phyloP scores from a whole-genome alignment of 2,113 vertebrate genomes.

The Catharus minimus region DNA sequence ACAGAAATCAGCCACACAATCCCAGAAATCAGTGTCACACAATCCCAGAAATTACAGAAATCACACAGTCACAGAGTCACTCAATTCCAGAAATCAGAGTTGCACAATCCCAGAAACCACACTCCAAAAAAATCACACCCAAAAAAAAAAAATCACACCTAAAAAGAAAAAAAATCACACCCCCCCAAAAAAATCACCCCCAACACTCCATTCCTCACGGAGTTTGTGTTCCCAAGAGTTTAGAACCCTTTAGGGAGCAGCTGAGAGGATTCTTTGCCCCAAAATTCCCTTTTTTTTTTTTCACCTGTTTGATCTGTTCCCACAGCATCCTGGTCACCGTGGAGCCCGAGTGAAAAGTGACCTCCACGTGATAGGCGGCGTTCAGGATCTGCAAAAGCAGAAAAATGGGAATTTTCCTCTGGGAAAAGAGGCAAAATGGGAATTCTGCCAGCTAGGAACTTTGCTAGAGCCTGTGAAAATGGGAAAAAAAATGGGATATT shows the following conservation, averaged over 20 bases:
- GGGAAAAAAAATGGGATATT: fast-evolving
- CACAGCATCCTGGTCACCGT: conserved; percentile 92
- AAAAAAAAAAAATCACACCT: too few species aligned
- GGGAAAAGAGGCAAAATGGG: background rate
- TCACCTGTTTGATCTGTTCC: conserved; percentile 98
- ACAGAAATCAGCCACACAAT: too few species aligned
- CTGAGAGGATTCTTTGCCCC: background rate
- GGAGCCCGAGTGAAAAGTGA: conserved; percentile 96
- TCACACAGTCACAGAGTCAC: too few species aligned
- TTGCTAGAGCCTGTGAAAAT: background rate
- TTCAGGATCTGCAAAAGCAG: conserved; percentile 86
- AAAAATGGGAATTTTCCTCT: background rate
- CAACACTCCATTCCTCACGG: too few species aligned
- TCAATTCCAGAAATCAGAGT: too few species aligned
- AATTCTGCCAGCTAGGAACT: background rate
- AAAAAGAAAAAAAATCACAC: too few species aligned
- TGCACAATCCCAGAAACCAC: too few species aligned
- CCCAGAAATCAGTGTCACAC: too few species aligned
- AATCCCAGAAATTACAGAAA: too few species aligned
- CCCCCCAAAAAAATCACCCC: too few species aligned
- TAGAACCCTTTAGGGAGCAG: background rate
- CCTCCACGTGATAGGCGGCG: conserved; percentile 97
- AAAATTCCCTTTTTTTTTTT: background rate
- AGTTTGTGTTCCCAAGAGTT: too few species aligned
- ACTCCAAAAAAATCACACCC: too few species aligned